A percentile compares a stretch with the other conserved stretches of the same genome.
Evolutionary conservation across 2,113 vertebrate species (phyloP).

Genomic region (Dicentrarchus labrax): DNA sequence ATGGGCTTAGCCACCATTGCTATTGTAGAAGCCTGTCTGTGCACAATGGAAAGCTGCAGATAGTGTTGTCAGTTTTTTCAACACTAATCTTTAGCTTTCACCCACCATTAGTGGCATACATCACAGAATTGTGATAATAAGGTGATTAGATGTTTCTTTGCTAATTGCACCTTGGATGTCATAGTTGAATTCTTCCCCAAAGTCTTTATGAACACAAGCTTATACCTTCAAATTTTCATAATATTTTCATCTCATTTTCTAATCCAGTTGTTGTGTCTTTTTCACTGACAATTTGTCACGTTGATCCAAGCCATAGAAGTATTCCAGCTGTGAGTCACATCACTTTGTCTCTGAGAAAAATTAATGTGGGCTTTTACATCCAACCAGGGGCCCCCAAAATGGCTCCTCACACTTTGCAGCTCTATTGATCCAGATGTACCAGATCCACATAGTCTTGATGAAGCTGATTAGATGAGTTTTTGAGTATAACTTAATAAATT

Average conservation of each 20-base stretch:
- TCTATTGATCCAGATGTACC: neutral
- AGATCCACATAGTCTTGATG: neutral
- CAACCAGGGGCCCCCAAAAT: neutral
- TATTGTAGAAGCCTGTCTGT: neutral
- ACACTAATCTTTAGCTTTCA: neutral
- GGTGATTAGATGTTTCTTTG: neutral
- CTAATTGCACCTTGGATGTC: neutral
- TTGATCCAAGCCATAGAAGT: neutral
- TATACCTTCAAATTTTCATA: no score
- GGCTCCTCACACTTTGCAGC: neutral
- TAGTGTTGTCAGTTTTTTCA: no score
- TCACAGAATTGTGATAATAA: no score
- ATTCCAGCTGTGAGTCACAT: constrained; percentile 2
- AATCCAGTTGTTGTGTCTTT: neutral
- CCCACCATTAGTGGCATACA: neutral
- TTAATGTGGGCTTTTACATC: neutral
- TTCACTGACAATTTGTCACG: neutral
- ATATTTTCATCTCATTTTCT: neutral
- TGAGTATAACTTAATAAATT: neutral
- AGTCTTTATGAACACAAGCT: neutral
- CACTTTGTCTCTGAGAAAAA: neutral
- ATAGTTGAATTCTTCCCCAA: neutral
- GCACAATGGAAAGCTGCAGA: neutral
- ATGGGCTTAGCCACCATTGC: neutral
- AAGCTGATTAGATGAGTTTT: neutral